Evolutionary conservation across 2,888 invertebrate genomes (phyloP).

Genomic region (Antitype chi): DNA sequence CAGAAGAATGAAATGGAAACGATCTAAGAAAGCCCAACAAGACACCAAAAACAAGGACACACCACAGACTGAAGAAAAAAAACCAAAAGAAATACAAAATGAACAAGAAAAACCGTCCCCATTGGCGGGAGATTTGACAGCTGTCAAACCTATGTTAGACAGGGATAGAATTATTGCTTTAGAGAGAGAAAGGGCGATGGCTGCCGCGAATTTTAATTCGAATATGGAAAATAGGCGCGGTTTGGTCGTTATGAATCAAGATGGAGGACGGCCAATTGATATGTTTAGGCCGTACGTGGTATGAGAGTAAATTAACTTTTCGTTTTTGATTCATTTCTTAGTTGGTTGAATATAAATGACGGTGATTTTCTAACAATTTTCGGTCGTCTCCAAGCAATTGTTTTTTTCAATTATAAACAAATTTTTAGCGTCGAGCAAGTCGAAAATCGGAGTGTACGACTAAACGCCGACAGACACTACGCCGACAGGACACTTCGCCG

Average conservation of each 20-base stretch:
- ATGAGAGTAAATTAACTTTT: conserved; percentile 84
- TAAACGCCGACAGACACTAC: no score
- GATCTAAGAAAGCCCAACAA: conserved; percentile 98
- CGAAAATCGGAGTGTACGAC: no score
- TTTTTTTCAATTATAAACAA: background rate
- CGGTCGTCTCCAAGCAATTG: background rate
- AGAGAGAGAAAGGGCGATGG: conserved; percentile 87
- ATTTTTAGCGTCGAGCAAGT: background rate
- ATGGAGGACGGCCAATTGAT: conserved; percentile 85
- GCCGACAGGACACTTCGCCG: no score
- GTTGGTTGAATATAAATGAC: conserved; percentile 24
- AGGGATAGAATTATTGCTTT: conserved; percentile 88
- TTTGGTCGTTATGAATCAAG: conserved; percentile 86
- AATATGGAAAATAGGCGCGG: conserved; percentile 89
- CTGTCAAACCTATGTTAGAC: conserved; percentile 88
- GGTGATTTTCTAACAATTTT: background rate
- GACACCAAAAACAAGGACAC: conserved; percentile 93
- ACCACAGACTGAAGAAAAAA: conserved; percentile 82
- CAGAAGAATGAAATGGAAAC: conserved; percentile 99
- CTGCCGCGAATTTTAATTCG: conserved; percentile 88
- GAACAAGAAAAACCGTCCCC: conserved; percentile 81
- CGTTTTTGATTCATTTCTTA: conserved; percentile 70
- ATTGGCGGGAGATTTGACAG: conserved; percentile 85
- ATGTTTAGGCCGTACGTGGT: conserved; percentile 90
- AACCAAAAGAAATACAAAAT: conserved; percentile 78